Percentiles rank a stretch among this genome's conserved stretches.
Conservation (phyloP, 2,113 vertebrate genomes). For the Tyrannus savana region DNA sequence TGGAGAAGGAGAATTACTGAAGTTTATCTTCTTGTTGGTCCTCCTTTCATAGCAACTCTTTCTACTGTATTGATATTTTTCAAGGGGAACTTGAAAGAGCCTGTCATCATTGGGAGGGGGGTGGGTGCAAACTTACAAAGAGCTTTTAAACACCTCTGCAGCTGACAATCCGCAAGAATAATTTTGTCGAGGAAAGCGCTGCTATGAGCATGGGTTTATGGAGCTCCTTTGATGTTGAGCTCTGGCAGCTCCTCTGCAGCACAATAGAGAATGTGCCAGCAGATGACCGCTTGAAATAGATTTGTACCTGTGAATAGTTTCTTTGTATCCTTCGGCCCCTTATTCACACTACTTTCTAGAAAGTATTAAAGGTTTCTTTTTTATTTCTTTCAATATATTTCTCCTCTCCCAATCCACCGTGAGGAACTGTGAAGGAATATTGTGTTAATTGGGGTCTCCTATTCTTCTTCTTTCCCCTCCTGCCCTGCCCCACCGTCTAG, state of each 20-base stretch:
- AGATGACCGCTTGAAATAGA: background rate
- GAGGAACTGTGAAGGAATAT: background rate
- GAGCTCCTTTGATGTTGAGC: background rate
- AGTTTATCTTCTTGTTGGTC: background rate
- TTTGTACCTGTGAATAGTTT: background rate
- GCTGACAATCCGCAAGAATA: background rate
- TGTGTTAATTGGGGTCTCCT: background rate
- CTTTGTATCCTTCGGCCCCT: background rate
- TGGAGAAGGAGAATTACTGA: background rate
- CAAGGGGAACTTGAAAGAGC: background rate
- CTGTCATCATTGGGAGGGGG: background rate
- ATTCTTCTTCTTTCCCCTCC: background rate
- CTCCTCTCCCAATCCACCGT: background rate
- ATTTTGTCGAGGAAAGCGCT: background rate
- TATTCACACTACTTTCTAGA: background rate
- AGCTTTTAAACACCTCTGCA: background rate
- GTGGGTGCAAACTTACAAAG: background rate
- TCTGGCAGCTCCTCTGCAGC: background rate
- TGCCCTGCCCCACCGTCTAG: fast-evolving
- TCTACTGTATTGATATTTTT: background rate
- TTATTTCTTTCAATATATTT: background rate
- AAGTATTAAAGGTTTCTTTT: background rate
- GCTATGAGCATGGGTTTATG: background rate
- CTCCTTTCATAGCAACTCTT: background rate
- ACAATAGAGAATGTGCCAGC: background rate